Base-by-base conservation (phyloP, 2,113 vertebrate species). In the Indicator maculatus region DNA sequence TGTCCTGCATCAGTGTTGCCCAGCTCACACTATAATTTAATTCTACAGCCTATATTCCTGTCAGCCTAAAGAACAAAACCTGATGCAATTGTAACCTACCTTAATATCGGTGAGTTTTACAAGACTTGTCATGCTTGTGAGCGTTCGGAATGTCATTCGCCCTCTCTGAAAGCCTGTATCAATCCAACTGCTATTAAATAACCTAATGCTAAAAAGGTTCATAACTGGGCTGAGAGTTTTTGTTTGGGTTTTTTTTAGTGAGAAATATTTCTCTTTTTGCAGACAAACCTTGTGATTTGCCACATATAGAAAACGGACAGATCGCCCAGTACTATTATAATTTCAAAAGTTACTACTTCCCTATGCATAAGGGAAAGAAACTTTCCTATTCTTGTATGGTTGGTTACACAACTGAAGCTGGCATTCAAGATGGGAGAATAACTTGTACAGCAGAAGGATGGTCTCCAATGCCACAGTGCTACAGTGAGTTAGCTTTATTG, bases 321-420 rank as follows among this genome's bases (percentile, higher is more conserved):
- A 85, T 98, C 74, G 96, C 97, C 36, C 91, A 77, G 13, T 98
- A 97, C 81, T 98, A 97, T 64, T 98, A 98, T 47, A 95, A 72
- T 71, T 98, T 98, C 80, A 96, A 50, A 95, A 96, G 16, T 44
- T 78, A 96, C 75, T 98, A 98, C 77, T 98, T 98, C 86, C 97
- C 98, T 31, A 98, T 97, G 97, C 39, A 0, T 10, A 56, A 95
- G 79, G 87, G 31, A 16, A 89, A 93, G 81, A 97, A 89, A 4
- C 27, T 98, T 53, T 56, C 73, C 8, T 98, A 97, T 67, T 91
- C 84, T 50, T 98, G 98, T 58, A 17, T 94, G 79, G 89, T 94
- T 75, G 98, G 98, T 45, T 97, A 96, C 45, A 96, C 98, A 20
- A 97, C 97, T 15, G 93, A 95, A 74, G 65, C 36, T 10, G 98